phyloP scores from a whole-genome alignment of 2,797 vertebrate genomes.

The Eleutherodactylus coqui region DNA sequence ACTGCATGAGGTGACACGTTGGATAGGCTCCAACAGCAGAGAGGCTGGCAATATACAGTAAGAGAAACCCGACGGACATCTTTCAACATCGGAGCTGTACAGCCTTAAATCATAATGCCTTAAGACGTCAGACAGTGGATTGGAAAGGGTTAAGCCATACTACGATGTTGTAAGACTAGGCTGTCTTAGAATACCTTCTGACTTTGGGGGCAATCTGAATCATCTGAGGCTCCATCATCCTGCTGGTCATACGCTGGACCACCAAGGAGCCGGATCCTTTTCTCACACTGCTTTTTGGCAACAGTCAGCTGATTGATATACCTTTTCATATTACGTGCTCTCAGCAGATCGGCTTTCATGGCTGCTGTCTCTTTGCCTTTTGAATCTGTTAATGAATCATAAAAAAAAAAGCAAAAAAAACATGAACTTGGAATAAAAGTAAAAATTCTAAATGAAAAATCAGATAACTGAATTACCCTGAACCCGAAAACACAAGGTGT shows the following conservation, averaged over 20 bases:
- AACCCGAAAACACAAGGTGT: too few relatives aligned
- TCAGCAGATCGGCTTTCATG: conserved; percentile 95
- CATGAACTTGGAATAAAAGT: background rate
- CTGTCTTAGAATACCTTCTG: conserved; percentile 82
- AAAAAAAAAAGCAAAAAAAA: conserved; percentile 39
- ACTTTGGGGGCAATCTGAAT: conserved; percentile 85
- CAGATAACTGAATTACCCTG: background rate
- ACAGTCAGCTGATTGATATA: conserved; percentile 98
- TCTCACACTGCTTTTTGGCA: conserved; percentile 98
- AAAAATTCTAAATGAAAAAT: background rate
- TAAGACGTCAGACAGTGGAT: too few relatives aligned
- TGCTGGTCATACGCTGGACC: conserved; percentile 92
- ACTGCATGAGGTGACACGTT: too few relatives aligned
- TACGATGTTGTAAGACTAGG: background rate
- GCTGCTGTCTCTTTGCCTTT: conserved; percentile 95
- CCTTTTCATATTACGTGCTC: conserved; percentile 96
- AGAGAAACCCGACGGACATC: too few relatives aligned
- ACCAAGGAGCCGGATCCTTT: conserved; percentile 89
- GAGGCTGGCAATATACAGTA: too few relatives aligned
- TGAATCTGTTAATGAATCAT: conserved; percentile 72
- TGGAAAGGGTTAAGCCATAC: too few relatives aligned
- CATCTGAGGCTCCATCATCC: conserved; percentile 83
- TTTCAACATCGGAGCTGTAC: too few relatives aligned
- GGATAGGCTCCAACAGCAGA: too few relatives aligned
- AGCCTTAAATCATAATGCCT: too few relatives aligned